A percentile compares a stretch with the other conserved stretches of the same genome.
These are phyloP conservation scores for Bombyx mori DNA, from an alignment of 1,140 invertebrate species.

Conservation along the genomic window ASM3026992v2 NC_085119.1:14021501-14022000, in stretches of 20 bases:
- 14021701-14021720: conserved; percentile 3
- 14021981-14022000: too few relatives aligned
- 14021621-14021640: conserved; percentile 58
- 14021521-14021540: too few relatives aligned
- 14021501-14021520: too few relatives aligned
- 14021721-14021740: conserved; percentile 18
- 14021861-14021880: background rate
- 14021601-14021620: conserved; percentile 64
- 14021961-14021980: too few relatives aligned
- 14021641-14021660: conserved; percentile 14
- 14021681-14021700: background rate
- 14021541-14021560: too few relatives aligned
- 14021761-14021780: conserved; percentile 63
- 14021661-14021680: background rate
- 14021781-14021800: conserved; percentile 63
- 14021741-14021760: conserved; percentile 66
- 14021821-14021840: conserved; percentile 64
- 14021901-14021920: too few relatives aligned
- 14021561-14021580: background rate
- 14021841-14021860: background rate
- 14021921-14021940: too few relatives aligned
- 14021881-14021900: too few relatives aligned
- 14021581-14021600: conserved; percentile 9
- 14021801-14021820: conserved; percentile 65
- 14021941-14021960: too few relatives aligned